Percentiles rank a stretch among this genome's conserved stretches.
phyloP scores from a whole-genome alignment of 2,888 invertebrate species.

The Druceiella hillmani region DNA sequence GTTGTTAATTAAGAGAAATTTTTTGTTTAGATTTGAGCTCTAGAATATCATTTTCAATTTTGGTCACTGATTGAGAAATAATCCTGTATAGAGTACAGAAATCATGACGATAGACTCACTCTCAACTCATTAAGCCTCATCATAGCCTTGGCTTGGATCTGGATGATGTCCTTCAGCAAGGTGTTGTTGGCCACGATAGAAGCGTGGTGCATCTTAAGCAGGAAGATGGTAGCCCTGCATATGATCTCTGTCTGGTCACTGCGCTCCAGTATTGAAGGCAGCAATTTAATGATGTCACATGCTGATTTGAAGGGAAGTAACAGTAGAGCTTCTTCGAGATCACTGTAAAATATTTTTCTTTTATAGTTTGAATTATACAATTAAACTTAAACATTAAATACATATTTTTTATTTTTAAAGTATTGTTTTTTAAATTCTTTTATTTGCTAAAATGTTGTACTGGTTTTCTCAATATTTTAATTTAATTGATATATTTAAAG shows the following conservation, averaged over 20 bases:
- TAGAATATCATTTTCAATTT: no score
- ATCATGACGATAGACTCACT: conserved; percentile 39
- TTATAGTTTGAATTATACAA: background rate
- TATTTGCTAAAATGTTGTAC: no score
- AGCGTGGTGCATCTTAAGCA: conserved; percentile 70
- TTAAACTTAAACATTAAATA: background rate
- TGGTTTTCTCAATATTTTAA: no score
- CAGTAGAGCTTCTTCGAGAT: conserved; percentile 84
- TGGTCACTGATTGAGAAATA: no score
- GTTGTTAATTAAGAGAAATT: no score
- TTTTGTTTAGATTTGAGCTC: no score
- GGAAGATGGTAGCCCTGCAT: conserved; percentile 69
- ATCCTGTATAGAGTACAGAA: background rate
- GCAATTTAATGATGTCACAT: conserved; percentile 66
- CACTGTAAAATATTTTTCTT: conserved; percentile 58
- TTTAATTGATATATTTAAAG: no score
- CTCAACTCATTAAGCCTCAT: conserved; percentile 54
- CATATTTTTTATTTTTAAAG: no score
- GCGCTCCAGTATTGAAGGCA: conserved; percentile 63
- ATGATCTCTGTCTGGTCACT: conserved; percentile 72
- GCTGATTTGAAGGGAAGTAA: conserved; percentile 80
- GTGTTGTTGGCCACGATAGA: conserved; percentile 70
- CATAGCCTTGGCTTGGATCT: conserved; percentile 55
- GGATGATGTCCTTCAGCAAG: conserved; percentile 60
- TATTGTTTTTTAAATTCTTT: no score